A percentile compares a stretch with the other conserved stretches of the same genome.
These are phyloP conservation scores for Streptopelia turtur DNA, from an alignment of 2,797 vertebrate species.

Conservation along the genomic window DNA sequence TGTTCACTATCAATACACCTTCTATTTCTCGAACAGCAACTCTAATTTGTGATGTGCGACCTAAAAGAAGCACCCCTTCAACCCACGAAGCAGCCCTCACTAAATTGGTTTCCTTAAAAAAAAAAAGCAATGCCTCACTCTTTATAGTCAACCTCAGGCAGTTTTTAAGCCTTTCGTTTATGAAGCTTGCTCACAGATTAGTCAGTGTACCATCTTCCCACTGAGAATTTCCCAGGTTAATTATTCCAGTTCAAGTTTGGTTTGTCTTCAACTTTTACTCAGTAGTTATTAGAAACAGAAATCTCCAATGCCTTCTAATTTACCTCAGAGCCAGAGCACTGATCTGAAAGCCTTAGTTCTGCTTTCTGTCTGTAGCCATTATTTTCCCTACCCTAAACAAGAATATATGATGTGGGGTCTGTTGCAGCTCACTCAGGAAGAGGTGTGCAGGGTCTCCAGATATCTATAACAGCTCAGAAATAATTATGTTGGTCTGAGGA, in stretches of 20 bases:
- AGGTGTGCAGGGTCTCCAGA: constrained; percentile 44
- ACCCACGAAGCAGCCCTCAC: not conserved
- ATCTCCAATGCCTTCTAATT: constrained; percentile 41
- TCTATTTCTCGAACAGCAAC: constrained; percentile 49
- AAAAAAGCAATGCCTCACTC: constrained; percentile 28
- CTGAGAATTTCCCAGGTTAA: constrained; percentile 34
- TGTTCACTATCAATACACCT: constrained; percentile 77
- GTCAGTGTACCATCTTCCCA: constrained; percentile 42
- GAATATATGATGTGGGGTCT: constrained; percentile 24
- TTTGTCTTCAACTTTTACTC: constrained; percentile 57
- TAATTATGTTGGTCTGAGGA: constrained; percentile 16
- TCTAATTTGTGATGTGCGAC: constrained; percentile 60
- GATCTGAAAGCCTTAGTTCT: constrained; percentile 12
- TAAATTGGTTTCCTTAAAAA: constrained; percentile 39
- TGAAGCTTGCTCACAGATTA: constrained; percentile 56
- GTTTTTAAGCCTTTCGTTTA: constrained; percentile 59
- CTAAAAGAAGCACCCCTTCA: constrained; percentile 41
- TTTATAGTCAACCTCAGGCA: constrained; percentile 42
- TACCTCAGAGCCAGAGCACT: constrained; percentile 21
- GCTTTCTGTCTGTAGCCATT: constrained; percentile 32
- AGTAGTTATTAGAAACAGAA: constrained; percentile 68
- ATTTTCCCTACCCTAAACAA: constrained; percentile 19
- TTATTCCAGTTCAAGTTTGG: constrained; percentile 43
- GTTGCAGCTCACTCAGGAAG: constrained; percentile 38
- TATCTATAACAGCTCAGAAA: constrained; percentile 32